A percentile compares a stretch with the other conserved stretches of the same genome.
Conservation (phyloP, 2,888 invertebrate genomes). For the Trypoxylon attenuatum region DNA sequence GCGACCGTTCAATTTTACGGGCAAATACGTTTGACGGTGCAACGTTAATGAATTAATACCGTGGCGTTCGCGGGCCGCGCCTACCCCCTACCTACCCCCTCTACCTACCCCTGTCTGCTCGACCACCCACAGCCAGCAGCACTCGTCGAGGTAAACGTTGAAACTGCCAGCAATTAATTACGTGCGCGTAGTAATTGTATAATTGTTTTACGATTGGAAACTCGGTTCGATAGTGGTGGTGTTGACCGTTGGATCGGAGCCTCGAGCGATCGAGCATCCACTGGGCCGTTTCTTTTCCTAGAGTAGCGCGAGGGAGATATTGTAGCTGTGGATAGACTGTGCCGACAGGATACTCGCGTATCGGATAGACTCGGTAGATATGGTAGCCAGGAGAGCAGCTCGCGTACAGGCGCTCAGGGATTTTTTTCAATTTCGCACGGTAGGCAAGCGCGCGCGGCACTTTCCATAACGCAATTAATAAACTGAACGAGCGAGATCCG, state of each 20-base stretch:
- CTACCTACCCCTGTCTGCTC: too few species aligned
- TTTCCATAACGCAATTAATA: constrained; percentile 69
- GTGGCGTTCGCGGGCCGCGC: constrained; percentile 38
- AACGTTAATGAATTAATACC: constrained; percentile 67
- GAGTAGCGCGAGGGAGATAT: too few species aligned
- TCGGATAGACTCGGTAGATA: too few species aligned
- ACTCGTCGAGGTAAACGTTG: constrained; percentile 58
- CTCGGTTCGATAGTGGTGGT: constrained; percentile 6
- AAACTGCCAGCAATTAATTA: constrained; percentile 68
- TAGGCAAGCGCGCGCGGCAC: constrained; percentile 43
- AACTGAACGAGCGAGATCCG: constrained; percentile 68
- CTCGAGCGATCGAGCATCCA: neutral
- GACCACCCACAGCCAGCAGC: neutral
- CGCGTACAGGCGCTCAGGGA: constrained; percentile 26
- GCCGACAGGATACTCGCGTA: too few species aligned
- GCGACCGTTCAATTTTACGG: constrained; percentile 64
- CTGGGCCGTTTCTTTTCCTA: neutral
- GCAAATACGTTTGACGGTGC: constrained; percentile 63
- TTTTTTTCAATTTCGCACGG: constrained; percentile 57
- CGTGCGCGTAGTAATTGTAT: constrained; percentile 65
- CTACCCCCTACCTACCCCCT: too few species aligned
- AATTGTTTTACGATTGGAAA: constrained; percentile 68
- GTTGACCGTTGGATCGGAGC: constrained; percentile 1
- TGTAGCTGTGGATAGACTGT: too few species aligned
- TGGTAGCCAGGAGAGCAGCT: neutral